phyloP scores from a whole-genome alignment of 2,113 vertebrate species.

The Pteropus alecto region DNA sequence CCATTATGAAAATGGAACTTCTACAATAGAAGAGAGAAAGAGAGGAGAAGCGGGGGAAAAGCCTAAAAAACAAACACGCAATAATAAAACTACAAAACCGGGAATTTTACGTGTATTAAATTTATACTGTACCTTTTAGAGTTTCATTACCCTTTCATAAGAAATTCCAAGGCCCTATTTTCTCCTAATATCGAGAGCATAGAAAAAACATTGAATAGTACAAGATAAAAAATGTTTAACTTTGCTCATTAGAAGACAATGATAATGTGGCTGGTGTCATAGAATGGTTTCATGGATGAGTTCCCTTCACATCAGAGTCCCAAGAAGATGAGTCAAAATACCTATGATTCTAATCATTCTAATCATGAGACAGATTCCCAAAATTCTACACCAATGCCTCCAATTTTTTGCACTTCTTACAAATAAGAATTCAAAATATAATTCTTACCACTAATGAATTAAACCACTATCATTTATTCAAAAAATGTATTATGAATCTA shows the following conservation, averaged over 20 bases:
- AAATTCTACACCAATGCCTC: background rate
- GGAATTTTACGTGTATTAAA: constrained; percentile 6
- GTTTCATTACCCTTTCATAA: constrained; percentile 38
- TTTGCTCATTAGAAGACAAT: background rate
- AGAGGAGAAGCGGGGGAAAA: constrained; percentile 66
- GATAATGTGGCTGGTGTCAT: background rate
- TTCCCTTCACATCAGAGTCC: background rate
- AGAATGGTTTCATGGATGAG: background rate
- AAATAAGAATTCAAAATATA: constrained; percentile 15
- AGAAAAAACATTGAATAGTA: background rate
- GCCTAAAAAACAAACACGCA: constrained; percentile 41
- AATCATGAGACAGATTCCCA: background rate
- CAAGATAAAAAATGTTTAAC: background rate
- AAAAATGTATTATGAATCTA: background rate
- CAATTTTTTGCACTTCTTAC: background rate
- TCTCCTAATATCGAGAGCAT: background rate
- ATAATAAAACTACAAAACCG: constrained; percentile 52
- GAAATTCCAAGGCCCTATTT: background rate
- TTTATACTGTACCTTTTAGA: background rate
- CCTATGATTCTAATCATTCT: background rate
- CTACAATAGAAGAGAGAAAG: constrained; percentile 67
- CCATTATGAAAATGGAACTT: constrained; percentile 80
- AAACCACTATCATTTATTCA: background rate
- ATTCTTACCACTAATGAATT: background rate
- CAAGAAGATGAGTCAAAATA: background rate